phyloP scores from a whole-genome alignment of 1,140 invertebrate genomes.

The Ceratosolen solmsi region DNA sequence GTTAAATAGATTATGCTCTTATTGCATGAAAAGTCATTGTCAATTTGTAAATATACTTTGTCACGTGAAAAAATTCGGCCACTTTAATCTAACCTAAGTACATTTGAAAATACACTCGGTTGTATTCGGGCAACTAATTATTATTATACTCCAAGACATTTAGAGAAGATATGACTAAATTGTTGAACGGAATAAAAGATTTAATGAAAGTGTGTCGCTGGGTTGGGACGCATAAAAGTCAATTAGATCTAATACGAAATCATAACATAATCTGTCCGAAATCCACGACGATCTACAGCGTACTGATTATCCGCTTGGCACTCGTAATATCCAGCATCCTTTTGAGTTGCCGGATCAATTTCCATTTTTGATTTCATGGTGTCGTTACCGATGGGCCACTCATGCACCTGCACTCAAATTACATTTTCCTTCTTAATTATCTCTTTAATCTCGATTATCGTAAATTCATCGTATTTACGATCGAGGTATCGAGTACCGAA shows the following conservation, averaged over 20 bases:
- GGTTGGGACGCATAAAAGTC: not conserved
- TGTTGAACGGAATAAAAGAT: not conserved
- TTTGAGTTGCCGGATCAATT: conserved; percentile 92
- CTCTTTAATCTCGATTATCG: too few species aligned
- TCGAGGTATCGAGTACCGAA: not conserved
- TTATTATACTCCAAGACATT: not conserved
- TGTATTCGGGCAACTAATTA: not conserved
- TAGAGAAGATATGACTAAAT: not conserved
- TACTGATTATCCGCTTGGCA: conserved; percentile 86
- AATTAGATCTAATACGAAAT: conserved; percentile 74
- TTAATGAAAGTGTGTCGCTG: not conserved
- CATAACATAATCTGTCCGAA: conserved; percentile 82
- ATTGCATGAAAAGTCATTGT: too few species aligned
- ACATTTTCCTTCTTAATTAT: not conserved
- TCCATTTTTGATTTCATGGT: conserved; percentile 92
- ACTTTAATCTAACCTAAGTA: conserved; percentile 1
- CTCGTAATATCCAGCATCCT: conserved; percentile 83
- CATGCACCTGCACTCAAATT: conserved; percentile 80
- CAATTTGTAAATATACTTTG: too few species aligned
- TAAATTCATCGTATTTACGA: not conserved
- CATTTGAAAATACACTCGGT: conserved; percentile 1
- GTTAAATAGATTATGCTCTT: too few species aligned
- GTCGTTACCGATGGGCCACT: conserved; percentile 87
- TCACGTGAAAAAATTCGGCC: not conserved
- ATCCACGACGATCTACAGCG: conserved; percentile 81